Evolutionary conservation across 2,113 vertebrate genomes (phyloP).

Genomic region (Emydocephalus ijimae): DNA sequence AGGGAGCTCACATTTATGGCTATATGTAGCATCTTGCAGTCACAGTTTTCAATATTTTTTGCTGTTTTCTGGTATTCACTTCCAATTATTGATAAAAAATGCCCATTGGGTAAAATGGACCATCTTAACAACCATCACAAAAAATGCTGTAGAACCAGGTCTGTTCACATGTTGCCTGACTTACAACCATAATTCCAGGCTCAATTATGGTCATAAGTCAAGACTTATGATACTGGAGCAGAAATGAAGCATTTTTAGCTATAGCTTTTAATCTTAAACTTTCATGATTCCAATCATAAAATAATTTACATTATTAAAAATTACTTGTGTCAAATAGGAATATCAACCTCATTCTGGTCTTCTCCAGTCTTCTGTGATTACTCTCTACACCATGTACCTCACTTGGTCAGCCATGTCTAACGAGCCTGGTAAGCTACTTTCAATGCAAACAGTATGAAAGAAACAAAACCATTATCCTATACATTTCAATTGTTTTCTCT

Average conservation of each 20-base stretch:
- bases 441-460: background rate
- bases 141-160: background rate
- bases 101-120: background rate
- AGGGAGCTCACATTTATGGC: background rate
- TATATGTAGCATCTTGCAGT: background rate
- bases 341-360: constrained; percentile 85
- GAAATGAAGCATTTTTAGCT: background rate
- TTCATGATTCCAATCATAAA: background rate
- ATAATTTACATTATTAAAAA: background rate
- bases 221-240: background rate
- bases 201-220: background rate
- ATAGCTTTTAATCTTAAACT: background rate
- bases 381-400: constrained; percentile 89
- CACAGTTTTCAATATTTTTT: background rate
- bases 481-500: background rate
- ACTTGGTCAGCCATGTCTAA: constrained; percentile 96
- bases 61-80: background rate
- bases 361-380: constrained; percentile 92
- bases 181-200: background rate
- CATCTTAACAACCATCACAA: background rate
- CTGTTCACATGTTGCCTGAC: background rate
- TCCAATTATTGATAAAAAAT: background rate
- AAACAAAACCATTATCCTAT: background rate
- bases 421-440: constrained; percentile 80
- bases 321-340: constrained; percentile 70